A percentile compares a stretch with the other conserved stretches of the same genome.
Evolutionary conservation across 2,888 invertebrate species (phyloP).

Genomic region (Drosophila monieri): DNA sequence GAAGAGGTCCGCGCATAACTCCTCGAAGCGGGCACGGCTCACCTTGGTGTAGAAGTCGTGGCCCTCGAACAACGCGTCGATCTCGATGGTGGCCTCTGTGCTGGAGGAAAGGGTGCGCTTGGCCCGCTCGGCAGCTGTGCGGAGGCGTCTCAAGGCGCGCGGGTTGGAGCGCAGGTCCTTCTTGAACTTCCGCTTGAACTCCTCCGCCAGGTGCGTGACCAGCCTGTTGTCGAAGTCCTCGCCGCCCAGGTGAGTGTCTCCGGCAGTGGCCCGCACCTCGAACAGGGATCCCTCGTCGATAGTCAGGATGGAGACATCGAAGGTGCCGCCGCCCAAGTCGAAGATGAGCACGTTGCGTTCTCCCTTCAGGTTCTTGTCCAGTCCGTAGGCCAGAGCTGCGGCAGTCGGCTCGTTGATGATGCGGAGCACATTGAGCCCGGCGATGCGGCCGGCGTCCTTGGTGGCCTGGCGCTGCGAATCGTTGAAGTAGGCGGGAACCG

Average conservation of each 20-base stretch:
- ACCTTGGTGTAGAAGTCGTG: constrained; percentile 89
- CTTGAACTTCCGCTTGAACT: constrained; percentile 91
- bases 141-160: constrained; percentile 88
- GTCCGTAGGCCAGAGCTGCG: constrained; percentile 95
- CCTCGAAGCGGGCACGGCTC: constrained; percentile 90
- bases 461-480: constrained; percentile 95
- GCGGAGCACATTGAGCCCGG: constrained; percentile 94
- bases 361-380: constrained; percentile 92
- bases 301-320: constrained; percentile 96
- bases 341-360: constrained; percentile 92
- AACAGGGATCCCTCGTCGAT: constrained; percentile 95
- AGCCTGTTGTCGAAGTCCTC: constrained; percentile 94
- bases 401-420: constrained; percentile 97
- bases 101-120: constrained; percentile 91
- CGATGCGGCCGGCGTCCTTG: constrained; percentile 96
- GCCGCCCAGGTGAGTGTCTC: constrained; percentile 96
- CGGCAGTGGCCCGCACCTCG: constrained; percentile 98
- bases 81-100: constrained; percentile 90
- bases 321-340: constrained; percentile 90
- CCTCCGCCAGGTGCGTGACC: constrained; percentile 93
- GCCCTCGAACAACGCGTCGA: constrained; percentile 90
- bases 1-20: constrained; percentile 89
- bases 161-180: constrained; percentile 88
- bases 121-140: constrained; percentile 91
- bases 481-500: constrained; percentile 95